Base-by-base conservation (phyloP, 2,797 vertebrate species). In the Luscinia luscinia region DNA sequence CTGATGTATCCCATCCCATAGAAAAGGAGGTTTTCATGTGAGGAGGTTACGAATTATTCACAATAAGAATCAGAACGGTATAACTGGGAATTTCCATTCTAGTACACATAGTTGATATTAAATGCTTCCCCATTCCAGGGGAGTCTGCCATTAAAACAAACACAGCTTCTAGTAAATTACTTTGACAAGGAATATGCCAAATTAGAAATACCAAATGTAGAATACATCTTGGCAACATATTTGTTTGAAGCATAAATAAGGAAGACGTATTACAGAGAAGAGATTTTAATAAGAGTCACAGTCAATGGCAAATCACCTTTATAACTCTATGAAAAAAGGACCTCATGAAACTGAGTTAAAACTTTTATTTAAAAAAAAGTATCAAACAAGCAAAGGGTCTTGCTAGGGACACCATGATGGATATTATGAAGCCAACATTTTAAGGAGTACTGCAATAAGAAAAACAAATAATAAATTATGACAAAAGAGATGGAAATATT, bases 51-150 rank as follows among this genome's bases (percentile, higher is more conserved):
- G 0, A 86, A 66, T 55, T 36, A 80, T 21, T 63, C 64, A 74
- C 48, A 80, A 46, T 23, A 77, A 51, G 15, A 63, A 78, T 21
- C 27, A 69, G 12, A 86, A 67, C 7, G 17, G 32, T 43, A n/a
- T 61, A 32, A 57, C 14, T 74, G 30, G 23, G 45, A 81, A 54
- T 84, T 67, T 26, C 21, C 38, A 41, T 59, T 68, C 62, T 52
- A 55, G 66, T 36, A 69, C 63, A 81, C 9, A 20, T 0, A 73
- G 12, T 3, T 45, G 23, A 63, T 12, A 55, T 1, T 75, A 76
- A 78, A 36, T 0, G 0, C 16, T 66, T 15, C 11, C 3, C 11
- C 26, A 3, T 45, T 76, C 32, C 40, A 61, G 21, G 4, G 12
- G 12, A 76, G 66, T 58, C n/a, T 62, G 13, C 20, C 55, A 68